phyloP scores from a whole-genome alignment of 1,140 invertebrate genomes.

The Leucophenga varia region DNA sequence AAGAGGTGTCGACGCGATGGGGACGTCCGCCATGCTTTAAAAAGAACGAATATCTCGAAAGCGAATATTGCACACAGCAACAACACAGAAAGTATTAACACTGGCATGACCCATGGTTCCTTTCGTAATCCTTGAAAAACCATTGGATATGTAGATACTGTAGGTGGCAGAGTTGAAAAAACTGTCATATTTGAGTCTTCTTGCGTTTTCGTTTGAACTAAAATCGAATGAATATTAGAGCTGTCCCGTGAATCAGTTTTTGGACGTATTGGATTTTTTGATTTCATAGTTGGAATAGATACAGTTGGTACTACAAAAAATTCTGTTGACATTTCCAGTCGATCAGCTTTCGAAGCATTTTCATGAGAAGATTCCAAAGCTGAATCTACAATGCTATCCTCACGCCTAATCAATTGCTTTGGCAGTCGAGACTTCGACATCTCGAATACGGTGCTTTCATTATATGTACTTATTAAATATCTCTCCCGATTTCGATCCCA shows the following conservation, averaged over 20 bases:
- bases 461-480: too few relatives aligned
- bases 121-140: constrained; percentile 60
- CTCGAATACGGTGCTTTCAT: too few relatives aligned
- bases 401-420: constrained; percentile 35
- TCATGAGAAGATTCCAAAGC: constrained; percentile 9
- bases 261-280: too few relatives aligned
- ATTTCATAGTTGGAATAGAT: constrained; percentile 43
- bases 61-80: constrained; percentile 78
- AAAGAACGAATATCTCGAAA: constrained; percentile 88
- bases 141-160: constrained; percentile 37
- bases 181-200: background rate
- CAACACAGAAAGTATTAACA: constrained; percentile 75
- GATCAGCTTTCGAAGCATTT: constrained; percentile 60
- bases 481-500: too few relatives aligned
- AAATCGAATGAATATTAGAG: too few relatives aligned
- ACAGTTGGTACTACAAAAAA: constrained; percentile 69
- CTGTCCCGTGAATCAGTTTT: too few relatives aligned
- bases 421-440: constrained; percentile 11
- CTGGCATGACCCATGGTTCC: constrained; percentile 83
- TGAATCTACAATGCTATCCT: constrained; percentile 31
- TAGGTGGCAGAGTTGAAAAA: constrained; percentile 46
- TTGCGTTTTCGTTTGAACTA: too few relatives aligned
- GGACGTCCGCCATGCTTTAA: constrained; percentile 80
- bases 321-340: constrained; percentile 74
- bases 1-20: constrained; percentile 85